Percentiles rank a stretch among this genome's conserved stretches.
phyloP scores from a whole-genome alignment of 2,888 invertebrate species.

The Coleophora flavipennella region DNA sequence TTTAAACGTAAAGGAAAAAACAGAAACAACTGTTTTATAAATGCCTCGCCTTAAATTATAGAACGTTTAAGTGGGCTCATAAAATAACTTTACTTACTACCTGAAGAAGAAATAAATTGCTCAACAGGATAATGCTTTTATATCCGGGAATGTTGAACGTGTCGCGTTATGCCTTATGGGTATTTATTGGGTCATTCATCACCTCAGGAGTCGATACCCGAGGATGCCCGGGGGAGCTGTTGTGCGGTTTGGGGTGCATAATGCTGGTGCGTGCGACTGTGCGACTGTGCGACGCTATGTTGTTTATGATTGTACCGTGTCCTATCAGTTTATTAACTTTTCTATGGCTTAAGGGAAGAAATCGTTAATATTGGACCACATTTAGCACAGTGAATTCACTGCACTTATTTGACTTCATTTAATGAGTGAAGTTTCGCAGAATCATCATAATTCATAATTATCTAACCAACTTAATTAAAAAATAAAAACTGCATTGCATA shows the following conservation, averaged over 20 bases:
- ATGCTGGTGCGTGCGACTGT: too few relatives aligned
- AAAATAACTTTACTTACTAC: constrained; percentile 63
- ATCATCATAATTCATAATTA: too few relatives aligned
- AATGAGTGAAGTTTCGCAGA: too few relatives aligned
- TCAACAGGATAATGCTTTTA: constrained; percentile 70
- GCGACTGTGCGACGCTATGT: constrained; percentile 40
- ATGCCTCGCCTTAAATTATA: too few relatives aligned
- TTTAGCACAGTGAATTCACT: neutral
- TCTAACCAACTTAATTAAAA: too few relatives aligned
- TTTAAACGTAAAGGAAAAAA: too few relatives aligned
- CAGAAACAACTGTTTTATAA: too few relatives aligned
- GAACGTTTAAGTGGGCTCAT: constrained; percentile 64
- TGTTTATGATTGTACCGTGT: constrained; percentile 54
- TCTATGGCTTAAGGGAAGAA: constrained; percentile 24
- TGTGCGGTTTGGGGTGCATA: constrained; percentile 66
- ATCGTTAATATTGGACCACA: constrained; percentile 11
- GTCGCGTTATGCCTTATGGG: constrained; percentile 63
- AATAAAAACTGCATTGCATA: too few relatives aligned
- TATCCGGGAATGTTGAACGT: constrained; percentile 64
- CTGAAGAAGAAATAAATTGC: constrained; percentile 70
- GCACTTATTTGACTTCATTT: too few relatives aligned
- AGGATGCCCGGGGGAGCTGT: constrained; percentile 60
- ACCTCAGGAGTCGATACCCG: constrained; percentile 59
- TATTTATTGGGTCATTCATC: constrained; percentile 71
- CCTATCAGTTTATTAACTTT: constrained; percentile 54